A percentile compares a stretch with the other conserved stretches of the same genome.
phyloP scores from a whole-genome alignment of 2,113 vertebrate species.

The Microtus ochrogaster region DNA sequence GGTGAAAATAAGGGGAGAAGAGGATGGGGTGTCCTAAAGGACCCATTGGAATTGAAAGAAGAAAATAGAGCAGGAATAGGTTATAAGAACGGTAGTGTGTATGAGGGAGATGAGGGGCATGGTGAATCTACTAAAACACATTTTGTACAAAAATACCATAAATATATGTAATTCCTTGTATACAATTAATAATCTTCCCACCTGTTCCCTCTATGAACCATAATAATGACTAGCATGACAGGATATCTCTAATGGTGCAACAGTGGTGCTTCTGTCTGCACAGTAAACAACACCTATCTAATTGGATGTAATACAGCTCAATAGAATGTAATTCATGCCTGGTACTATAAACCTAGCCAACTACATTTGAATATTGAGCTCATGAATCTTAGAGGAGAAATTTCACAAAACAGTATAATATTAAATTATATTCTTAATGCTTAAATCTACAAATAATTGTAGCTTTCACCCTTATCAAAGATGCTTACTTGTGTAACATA shows the following conservation, averaged over 20 bases:
- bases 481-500: neutral
- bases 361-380: neutral
- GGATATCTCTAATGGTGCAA: neutral
- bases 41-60: neutral
- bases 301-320: neutral
- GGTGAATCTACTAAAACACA: neutral
- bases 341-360: neutral
- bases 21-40: neutral
- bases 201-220: neutral
- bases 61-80: neutral
- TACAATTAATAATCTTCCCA: neutral
- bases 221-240: neutral
- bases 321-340: neutral
- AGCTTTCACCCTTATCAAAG: neutral
- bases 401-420: neutral
- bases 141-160: neutral
- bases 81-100: too few relatives aligned
- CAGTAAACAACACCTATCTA: neutral
- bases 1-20: neutral
- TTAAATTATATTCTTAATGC: neutral
- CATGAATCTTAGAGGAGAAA: neutral
- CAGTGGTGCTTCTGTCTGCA: neutral
- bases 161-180: neutral
- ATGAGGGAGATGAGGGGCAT: too few relatives aligned
- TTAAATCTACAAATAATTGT: neutral